Evolutionary conservation across 2,888 invertebrate species (phyloP), one percentile per base, ranked within the genome.

Genomic region (Sipha maydis): DNA sequence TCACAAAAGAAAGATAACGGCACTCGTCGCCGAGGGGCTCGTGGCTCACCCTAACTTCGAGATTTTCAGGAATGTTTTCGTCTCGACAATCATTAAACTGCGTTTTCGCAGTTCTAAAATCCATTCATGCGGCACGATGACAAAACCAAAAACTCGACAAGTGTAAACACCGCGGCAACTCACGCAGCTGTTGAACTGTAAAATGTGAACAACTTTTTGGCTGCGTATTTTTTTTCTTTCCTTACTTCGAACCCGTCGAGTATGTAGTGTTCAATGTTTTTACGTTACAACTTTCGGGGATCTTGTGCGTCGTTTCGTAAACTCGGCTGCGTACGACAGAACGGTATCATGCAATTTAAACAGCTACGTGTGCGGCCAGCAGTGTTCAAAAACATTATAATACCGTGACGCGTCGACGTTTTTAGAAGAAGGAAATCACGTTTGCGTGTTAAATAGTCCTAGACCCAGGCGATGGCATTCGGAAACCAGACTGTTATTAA

Each of bases 21-120:
- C n/a, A 28, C 48, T 31, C 11, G 54, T 28, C 71, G 25, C 8
- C 14, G n/a, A 75, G 19, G 73, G 83, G 34, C 56, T 56, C 7
- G 4, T 25, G 25, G 71, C 21, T 34, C 38, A 38, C n/a, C 83
- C 75, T 41, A n/a, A 38, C 38, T 75, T 75, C 61, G 83, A 21
- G 28, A 19, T 75, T 67, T 31, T n/a, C 1, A 61, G 77, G 85
- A 85, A 85, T 85, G 85, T 85, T 85, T 75, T 85, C 85, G 56
- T 3, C 38, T 84, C 38, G 61, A 67, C 85, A 28, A 77, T 48
- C 67, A 31, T n/a, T 61, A 61, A 61, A 76, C 38, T 5, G 85
- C 67, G 67, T 56, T 83, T 75, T 75, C 73, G 54, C n/a, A 54
- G 73, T 69, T 83, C 34, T 9, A 5, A 71, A 28, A 31, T 83